Percentiles rank a stretch among this genome's conserved stretches.
Evolutionary conservation across 1,140 invertebrate genomes (phyloP).

Genomic region (Sipha flava): DNA sequence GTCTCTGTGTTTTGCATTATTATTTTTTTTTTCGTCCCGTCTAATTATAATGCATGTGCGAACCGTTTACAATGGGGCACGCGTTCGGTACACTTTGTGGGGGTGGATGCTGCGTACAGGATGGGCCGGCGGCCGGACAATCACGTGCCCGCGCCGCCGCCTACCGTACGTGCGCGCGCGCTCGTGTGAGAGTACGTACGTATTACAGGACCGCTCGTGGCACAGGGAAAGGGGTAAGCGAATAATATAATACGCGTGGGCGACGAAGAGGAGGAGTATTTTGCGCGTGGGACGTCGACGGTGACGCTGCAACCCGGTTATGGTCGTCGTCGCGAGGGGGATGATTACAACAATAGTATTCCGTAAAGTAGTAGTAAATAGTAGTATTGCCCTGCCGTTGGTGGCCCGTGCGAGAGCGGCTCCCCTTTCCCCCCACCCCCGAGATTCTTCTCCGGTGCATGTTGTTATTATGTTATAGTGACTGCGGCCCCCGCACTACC

Average conservation of each 20-base stretch:
- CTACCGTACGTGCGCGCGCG: background rate
- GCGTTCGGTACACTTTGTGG: background rate
- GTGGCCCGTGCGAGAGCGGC: background rate
- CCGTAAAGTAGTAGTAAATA: background rate
- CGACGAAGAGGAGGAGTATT: background rate
- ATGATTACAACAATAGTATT: background rate
- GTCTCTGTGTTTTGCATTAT: background rate
- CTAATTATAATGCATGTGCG: background rate
- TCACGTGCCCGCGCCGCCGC: background rate
- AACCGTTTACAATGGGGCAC: background rate
- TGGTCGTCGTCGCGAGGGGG: background rate
- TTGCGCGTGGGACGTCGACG: constrained; percentile 6
- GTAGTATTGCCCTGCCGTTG: background rate
- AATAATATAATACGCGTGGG: background rate
- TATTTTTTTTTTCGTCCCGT: background rate
- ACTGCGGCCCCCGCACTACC: too few species aligned
- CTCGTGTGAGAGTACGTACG: background rate
- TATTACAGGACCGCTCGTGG: background rate
- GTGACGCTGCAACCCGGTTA: background rate
- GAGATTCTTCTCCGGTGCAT: background rate
- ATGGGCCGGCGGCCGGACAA: background rate
- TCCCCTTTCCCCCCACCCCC: background rate
- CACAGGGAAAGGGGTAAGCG: background rate
- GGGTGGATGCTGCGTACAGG: background rate
- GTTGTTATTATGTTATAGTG: too few species aligned